A percentile compares a stretch with the other conserved stretches of the same genome.
Conservation (phyloP, 1,140 invertebrate genomes). For the Leptonema lineaticorne region DNA sequence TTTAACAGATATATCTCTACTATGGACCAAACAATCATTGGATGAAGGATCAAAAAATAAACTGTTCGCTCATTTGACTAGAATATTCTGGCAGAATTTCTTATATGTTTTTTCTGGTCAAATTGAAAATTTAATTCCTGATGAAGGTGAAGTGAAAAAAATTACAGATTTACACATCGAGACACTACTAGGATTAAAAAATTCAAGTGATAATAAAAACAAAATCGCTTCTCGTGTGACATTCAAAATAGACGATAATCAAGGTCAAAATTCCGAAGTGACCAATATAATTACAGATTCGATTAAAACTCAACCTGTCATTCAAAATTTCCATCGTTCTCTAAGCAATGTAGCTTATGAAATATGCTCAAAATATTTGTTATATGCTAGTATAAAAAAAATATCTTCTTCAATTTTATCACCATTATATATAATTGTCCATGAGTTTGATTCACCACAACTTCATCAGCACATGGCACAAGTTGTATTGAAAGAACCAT, state of each 20-base stretch:
- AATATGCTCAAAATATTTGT: conserved; percentile 55
- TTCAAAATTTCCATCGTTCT: conserved; percentile 44
- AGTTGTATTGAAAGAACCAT: neutral
- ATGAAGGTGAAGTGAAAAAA: conserved; percentile 41
- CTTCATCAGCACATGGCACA: conserved; percentile 50
- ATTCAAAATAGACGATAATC: conserved; percentile 40
- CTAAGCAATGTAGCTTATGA: conserved; percentile 55
- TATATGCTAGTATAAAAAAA: conserved; percentile 48
- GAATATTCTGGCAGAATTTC: conserved; percentile 58
- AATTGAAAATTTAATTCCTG: conserved; percentile 42
- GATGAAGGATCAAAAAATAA: neutral
- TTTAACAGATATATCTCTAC: conserved; percentile 25
- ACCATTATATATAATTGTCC: conserved; percentile 49
- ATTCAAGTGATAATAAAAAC: conserved; percentile 37
- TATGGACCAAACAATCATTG: conserved; percentile 37
- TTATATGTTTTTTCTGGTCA: conserved; percentile 49
- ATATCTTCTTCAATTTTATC: conserved; percentile 47
- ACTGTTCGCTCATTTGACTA: conserved; percentile 52
- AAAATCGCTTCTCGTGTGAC: conserved; percentile 46
- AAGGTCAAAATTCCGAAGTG: conserved; percentile 15
- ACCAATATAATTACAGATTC: conserved; percentile 29
- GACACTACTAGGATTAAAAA: conserved; percentile 45
- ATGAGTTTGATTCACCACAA: conserved; percentile 50
- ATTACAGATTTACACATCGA: conserved; percentile 44
- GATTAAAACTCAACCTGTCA: conserved; percentile 3